These are phyloP conservation scores for Tapera naevia DNA, from an alignment of 2,797 vertebrate species.

Conservation along the genomic window DNA sequence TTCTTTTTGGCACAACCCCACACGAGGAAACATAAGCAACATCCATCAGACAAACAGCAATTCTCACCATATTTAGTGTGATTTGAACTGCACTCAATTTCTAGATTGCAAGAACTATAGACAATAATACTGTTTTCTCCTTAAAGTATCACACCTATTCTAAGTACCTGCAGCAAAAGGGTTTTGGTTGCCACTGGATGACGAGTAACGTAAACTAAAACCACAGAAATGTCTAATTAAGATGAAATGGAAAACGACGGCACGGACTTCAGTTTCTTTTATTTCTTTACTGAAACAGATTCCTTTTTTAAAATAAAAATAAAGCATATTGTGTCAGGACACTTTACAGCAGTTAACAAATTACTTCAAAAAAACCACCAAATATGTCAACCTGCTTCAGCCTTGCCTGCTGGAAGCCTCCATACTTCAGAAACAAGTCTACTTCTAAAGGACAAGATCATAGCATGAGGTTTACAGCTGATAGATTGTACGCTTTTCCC, in stretches of 20 bases:
- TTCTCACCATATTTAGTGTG: neutral
- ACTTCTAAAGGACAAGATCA: neutral
- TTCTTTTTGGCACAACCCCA: neutral
- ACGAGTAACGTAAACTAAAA: neutral
- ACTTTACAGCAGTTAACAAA: neutral
- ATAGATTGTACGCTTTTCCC: neutral
- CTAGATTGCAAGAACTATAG: neutral
- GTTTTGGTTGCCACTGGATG: neutral
- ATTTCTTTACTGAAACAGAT: neutral
- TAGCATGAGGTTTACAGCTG: neutral
- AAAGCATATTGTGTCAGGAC: neutral
- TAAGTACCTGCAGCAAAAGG: neutral
- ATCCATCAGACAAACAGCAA: neutral
- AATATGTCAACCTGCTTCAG: neutral
- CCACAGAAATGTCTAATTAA: neutral
- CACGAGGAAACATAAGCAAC: neutral
- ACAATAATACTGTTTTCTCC: neutral
- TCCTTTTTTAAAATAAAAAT: neutral
- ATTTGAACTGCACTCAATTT: neutral
- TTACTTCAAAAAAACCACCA: neutral
- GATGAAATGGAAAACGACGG: neutral
- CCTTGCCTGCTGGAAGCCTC: neutral
- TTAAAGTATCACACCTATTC: neutral
- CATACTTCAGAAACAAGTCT: neutral
- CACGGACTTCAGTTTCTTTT: neutral